A percentile compares a stretch with the other conserved stretches of the same genome.
These are phyloP conservation scores for Philopedon plagiatum DNA, from an alignment of 2,888 invertebrate species.

Conservation along the genomic window DNA sequence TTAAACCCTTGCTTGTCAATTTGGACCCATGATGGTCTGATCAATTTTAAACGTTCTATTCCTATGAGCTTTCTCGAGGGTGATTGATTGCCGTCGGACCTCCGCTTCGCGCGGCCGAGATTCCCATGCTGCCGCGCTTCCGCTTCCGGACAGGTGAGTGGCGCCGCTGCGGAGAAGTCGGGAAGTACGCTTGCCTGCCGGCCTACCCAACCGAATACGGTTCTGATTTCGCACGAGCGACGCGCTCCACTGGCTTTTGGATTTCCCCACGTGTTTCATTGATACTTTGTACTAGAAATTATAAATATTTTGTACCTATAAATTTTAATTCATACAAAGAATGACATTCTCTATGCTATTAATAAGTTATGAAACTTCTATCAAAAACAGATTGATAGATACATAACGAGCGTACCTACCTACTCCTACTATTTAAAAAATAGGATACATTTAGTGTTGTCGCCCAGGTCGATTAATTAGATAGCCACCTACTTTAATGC, in stretches of 20 bases:
- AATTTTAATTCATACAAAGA: no score
- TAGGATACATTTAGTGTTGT: no score
- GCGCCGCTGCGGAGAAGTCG: conserved; percentile 60
- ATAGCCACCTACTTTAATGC: no score
- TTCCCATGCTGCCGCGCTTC: conserved; percentile 67
- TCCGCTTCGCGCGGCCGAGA: conserved; percentile 55
- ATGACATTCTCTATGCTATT: no score
- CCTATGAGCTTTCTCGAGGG: conserved; percentile 13
- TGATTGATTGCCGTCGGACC: conserved; percentile 38
- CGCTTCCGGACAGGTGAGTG: conserved; percentile 69
- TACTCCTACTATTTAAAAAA: no score
- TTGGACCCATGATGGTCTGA: no score
- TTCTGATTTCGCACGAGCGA: conserved; percentile 50
- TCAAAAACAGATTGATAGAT: no score
- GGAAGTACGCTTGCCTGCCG: conserved; percentile 67
- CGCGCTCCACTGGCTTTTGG: conserved; percentile 40
- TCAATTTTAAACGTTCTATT: no score
- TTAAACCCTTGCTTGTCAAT: no score
- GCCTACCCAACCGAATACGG: conserved; percentile 43
- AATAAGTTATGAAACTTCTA: no score
- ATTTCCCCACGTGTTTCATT: conserved; percentile 11
- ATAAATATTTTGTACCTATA: background rate
- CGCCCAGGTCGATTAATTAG: no score
- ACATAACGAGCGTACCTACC: no score
- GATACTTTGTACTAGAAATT: background rate